Percentiles rank a stretch among this genome's conserved stretches.
These are phyloP conservation scores for Hirtodrosophila cameraria DNA, from an alignment of 2,888 invertebrate genomes.

Conservation along the genomic window DNA sequence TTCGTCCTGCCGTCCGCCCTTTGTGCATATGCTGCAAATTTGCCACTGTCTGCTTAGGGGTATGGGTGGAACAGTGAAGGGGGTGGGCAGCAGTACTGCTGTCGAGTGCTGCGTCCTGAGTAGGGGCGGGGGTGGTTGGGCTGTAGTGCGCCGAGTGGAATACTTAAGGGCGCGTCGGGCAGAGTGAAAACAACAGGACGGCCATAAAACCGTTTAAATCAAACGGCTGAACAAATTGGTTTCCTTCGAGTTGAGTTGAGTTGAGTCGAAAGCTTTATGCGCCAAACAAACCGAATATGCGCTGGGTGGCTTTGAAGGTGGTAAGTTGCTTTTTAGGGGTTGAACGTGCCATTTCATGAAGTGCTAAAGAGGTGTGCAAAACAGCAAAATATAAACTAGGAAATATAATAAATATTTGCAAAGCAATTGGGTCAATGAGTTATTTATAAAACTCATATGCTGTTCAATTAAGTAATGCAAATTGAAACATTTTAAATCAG, in stretches of 20 bases:
- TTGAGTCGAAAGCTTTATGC: conserved; percentile 73
- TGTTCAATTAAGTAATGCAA: too few relatives aligned
- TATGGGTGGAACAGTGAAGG: too few relatives aligned
- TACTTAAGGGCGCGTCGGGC: conserved; percentile 77
- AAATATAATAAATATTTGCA: conserved; percentile 4
- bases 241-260: conserved; percentile 71
- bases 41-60: conserved; percentile 53
- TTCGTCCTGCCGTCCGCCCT: conserved; percentile 38
- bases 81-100: conserved; percentile 1
- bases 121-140: background rate
- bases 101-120: conserved; percentile 23
- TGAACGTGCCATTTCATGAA: conserved; percentile 27
- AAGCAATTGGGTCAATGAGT: background rate
- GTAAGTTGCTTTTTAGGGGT: conserved; percentile 30
- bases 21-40: conserved; percentile 80
- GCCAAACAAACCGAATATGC: conserved; percentile 48
- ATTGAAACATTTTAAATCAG: too few relatives aligned
- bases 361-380: conserved; percentile 50
- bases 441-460: too few relatives aligned
- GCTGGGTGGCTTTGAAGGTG: conserved; percentile 3
- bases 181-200: conserved; percentile 75
- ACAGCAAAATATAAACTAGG: conserved; percentile 6
- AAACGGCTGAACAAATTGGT: conserved; percentile 80
- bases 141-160: conserved; percentile 59
- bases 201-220: conserved; percentile 81